phyloP scores from a whole-genome alignment of 2,797 vertebrate species.

The Pteropus rufus region DNA sequence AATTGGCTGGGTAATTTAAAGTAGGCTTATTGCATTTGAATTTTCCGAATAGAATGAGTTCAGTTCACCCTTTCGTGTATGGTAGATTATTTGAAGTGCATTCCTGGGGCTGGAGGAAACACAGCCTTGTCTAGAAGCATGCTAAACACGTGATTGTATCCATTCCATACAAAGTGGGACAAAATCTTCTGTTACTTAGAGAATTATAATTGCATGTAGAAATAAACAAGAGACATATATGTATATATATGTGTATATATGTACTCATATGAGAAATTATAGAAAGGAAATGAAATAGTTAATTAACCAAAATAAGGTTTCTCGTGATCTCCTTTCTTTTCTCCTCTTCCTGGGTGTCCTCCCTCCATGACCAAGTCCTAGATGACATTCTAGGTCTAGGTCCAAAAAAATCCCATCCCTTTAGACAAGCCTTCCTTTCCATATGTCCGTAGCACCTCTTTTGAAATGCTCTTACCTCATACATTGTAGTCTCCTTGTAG shows the following conservation, averaged over 20 bases:
- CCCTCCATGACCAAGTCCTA: background rate
- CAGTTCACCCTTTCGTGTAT: background rate
- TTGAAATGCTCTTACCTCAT: background rate
- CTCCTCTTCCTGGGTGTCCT: background rate
- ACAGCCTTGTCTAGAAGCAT: background rate
- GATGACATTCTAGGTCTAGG: background rate
- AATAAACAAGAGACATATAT: background rate
- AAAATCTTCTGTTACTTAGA: background rate
- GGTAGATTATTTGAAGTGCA: background rate
- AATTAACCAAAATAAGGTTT: background rate
- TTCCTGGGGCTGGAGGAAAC: background rate
- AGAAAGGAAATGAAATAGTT: background rate
- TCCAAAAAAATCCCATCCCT: background rate
- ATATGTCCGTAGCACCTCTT: fast-evolving
- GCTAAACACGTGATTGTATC: background rate
- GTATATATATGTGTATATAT: background rate
- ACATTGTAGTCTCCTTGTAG: background rate
- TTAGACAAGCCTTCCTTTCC: background rate
- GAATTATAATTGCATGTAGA: background rate
- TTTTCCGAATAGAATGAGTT: background rate
- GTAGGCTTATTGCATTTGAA: background rate
- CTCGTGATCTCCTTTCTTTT: background rate
- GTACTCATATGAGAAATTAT: background rate
- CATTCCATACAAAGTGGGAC: background rate
- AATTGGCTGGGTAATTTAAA: conserved; percentile 23